These are phyloP conservation scores for Trachemys scripta DNA, from an alignment of 2,113 vertebrate genomes.

Conservation along the genomic window DNA sequence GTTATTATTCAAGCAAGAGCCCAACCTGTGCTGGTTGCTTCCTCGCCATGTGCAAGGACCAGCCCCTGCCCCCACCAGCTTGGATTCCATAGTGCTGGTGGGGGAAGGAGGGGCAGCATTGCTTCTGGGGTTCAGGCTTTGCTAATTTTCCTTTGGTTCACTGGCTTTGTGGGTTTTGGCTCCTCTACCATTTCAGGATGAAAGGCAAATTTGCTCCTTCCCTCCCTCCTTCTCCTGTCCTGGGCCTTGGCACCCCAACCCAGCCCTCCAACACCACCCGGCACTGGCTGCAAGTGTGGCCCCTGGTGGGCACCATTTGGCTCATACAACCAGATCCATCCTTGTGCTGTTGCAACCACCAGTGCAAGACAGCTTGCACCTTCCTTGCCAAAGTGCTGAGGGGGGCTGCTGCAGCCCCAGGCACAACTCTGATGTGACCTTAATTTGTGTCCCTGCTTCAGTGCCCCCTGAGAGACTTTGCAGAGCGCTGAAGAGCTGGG, in stretches of 20 bases:
- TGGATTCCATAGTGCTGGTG: too few species aligned
- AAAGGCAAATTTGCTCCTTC: too few species aligned
- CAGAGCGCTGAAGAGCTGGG: neutral
- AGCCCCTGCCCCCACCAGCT: too few species aligned
- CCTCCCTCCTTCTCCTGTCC: too few species aligned
- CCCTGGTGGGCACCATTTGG: neutral
- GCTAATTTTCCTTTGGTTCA: neutral
- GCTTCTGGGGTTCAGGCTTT: too few species aligned
- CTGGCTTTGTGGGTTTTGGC: neutral
- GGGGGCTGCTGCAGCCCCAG: too few species aligned
- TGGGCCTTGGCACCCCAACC: too few species aligned
- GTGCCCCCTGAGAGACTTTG: neutral
- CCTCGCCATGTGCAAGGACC: too few species aligned
- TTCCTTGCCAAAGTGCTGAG: neutral
- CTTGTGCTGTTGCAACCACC: neutral
- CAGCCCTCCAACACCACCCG: neutral
- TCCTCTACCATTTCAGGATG: neutral
- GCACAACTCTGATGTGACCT: neutral
- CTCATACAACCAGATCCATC: neutral
- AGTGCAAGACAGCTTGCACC: accelerated
- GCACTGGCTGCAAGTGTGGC: neutral
- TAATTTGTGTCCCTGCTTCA: neutral
- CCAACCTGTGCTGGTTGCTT: too few species aligned
- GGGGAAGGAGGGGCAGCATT: too few species aligned
- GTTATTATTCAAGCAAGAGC: too few species aligned